A percentile compares a stretch with the other conserved stretches of the same genome.
These are phyloP conservation scores for Arbacia lixula DNA, from an alignment of 53 echinoderm and acorn worm species.

Conservation along the genomic window DNA sequence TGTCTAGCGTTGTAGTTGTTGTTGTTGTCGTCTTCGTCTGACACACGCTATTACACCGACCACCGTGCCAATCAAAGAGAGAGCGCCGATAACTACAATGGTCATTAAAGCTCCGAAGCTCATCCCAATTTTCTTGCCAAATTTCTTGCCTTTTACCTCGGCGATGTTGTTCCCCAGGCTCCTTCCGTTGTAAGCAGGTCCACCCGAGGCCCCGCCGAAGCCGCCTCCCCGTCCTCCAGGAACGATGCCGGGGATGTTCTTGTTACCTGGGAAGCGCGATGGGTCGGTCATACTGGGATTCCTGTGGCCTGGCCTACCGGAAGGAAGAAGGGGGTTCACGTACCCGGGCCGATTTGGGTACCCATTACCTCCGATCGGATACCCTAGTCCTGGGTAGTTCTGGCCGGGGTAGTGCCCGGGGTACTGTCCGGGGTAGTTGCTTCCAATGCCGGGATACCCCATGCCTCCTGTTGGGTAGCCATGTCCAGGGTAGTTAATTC, in stretches of 20 bases:
- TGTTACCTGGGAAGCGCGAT: constrained; percentile 24
- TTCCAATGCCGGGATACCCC: neutral
- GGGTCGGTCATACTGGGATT: constrained; percentile 50
- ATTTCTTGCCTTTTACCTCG: constrained; percentile 34
- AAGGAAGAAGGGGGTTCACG: neutral
- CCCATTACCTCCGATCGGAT: neutral
- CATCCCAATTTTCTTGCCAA: constrained; percentile 44
- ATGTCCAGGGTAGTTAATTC: neutral
- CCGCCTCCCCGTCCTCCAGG: constrained; percentile 1
- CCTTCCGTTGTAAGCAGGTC: constrained; percentile 12
- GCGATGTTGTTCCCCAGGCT: constrained; percentile 44
- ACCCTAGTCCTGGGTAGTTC: neutral
- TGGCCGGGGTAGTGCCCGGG: constrained; percentile 1
- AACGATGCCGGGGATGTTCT: neutral
- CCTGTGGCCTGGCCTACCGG: constrained; percentile 22
- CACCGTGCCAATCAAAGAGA: constrained; percentile 4
- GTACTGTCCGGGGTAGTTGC: neutral
- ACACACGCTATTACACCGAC: constrained; percentile 5
- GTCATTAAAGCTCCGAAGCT: constrained; percentile 38
- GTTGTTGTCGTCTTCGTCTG: constrained; percentile 8
- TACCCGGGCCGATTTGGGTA: constrained; percentile 15
- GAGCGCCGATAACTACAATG: constrained; percentile 39
- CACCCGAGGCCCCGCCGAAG: neutral
- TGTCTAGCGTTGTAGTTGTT: neutral
- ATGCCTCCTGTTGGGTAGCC: neutral